Conservation (phyloP, 2,888 invertebrate genomes). For the Crocallis elinguaria region DNA sequence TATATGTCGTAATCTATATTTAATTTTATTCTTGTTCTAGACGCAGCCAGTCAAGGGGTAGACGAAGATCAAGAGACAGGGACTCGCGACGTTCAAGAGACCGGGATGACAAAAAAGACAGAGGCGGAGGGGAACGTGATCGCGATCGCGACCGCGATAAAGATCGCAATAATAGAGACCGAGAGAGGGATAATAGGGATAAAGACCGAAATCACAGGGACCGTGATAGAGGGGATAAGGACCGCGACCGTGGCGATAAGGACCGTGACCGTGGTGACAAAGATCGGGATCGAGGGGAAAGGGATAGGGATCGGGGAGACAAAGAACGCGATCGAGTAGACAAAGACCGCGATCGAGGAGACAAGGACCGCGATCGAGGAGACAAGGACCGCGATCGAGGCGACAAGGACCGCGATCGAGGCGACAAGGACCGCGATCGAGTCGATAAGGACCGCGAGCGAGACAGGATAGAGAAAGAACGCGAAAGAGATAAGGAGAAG, state of each 20-base stretch:
- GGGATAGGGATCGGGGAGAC: slow-evolving; percentile 51
- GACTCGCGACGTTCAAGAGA: slow-evolving; percentile 84
- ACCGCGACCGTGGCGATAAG: slow-evolving; percentile 57
- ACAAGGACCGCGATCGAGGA: slow-evolving; percentile 60
- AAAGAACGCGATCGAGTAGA: slow-evolving; percentile 66
- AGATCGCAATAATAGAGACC: slow-evolving; percentile 23
- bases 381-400: slow-evolving; percentile 60
- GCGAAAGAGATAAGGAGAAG: slow-evolving; percentile 56
- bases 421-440: slow-evolving; percentile 53
- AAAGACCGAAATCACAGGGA: slow-evolving; percentile 59
- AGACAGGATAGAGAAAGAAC: slow-evolving; percentile 71
- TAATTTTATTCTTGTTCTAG: slow-evolving; percentile 39
- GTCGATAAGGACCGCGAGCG: slow-evolving; percentile 58
- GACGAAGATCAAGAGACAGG: slow-evolving; percentile 85
- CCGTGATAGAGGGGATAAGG: slow-evolving; percentile 65
- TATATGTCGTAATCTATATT: background rate
- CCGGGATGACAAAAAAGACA: slow-evolving; percentile 74
- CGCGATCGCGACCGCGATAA: slow-evolving; percentile 48
- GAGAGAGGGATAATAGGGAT: slow-evolving; percentile 53
- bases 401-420: slow-evolving; percentile 59
- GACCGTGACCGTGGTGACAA: slow-evolving; percentile 56
- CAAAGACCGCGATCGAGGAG: slow-evolving; percentile 59
- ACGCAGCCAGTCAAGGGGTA: slow-evolving; percentile 74
- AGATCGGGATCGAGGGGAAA: slow-evolving; percentile 58
- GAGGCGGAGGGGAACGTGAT: slow-evolving; percentile 57